Evolutionary conservation across 2,113 vertebrate species (phyloP).

Genomic region (Strix uralensis): DNA sequence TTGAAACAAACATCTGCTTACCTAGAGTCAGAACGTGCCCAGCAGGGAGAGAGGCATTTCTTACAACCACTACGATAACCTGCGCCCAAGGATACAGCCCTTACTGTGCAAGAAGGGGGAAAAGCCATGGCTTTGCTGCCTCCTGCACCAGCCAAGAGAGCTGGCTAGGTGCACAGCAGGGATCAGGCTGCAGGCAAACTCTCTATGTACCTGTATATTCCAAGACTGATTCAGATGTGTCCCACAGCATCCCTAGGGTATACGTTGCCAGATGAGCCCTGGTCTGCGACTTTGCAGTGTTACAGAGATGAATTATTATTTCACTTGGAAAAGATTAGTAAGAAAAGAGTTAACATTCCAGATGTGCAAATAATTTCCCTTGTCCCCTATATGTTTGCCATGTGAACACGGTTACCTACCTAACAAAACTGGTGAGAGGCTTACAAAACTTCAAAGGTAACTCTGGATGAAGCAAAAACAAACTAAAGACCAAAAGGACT

Average conservation of each 20-base stretch:
- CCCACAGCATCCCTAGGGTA: neutral
- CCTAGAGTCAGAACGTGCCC: neutral
- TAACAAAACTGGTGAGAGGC: neutral
- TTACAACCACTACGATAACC: neutral
- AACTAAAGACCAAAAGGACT: neutral
- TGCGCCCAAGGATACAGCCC: neutral
- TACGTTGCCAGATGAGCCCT: neutral
- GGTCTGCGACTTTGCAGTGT: neutral
- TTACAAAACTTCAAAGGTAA: neutral
- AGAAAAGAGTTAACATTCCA: neutral
- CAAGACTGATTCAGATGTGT: neutral
- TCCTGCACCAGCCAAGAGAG: neutral
- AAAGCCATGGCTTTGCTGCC: neutral
- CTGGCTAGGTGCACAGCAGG: neutral
- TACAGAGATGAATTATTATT: neutral
- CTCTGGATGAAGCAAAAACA: neutral
- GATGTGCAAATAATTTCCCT: neutral
- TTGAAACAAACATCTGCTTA: neutral
- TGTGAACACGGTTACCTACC: neutral
- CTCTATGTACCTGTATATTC: neutral
- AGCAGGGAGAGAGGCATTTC: neutral
- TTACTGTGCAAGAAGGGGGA: neutral
- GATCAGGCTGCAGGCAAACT: neutral
- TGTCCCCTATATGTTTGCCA: accelerated
- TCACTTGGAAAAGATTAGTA: neutral